Percentiles rank a stretch among this genome's conserved stretches.
These are phyloP conservation scores for Allochrocebus solatus DNA, from an alignment of 2,797 vertebrate genomes.

Conservation along the genomic window DNA sequence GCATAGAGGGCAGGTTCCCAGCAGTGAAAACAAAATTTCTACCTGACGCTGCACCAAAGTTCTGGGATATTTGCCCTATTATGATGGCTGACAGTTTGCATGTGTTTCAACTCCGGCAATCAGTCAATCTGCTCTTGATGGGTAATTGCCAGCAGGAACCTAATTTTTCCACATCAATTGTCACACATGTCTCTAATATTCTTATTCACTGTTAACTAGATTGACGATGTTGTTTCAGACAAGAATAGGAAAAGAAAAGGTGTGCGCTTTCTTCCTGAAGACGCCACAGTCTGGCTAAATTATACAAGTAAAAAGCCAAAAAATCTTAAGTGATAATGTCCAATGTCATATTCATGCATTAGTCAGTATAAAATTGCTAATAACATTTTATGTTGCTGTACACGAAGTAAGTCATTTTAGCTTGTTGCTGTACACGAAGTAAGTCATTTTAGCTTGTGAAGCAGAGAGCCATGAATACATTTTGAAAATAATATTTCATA, in stretches of 20 bases:
- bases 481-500: neutral
- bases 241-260: neutral
- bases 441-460: neutral
- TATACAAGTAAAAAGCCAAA: neutral
- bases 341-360: neutral
- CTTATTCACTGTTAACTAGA: conserved; percentile 26
- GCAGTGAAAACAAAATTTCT: conserved; percentile 49
- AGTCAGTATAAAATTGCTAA: neutral
- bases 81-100: conserved; percentile 56
- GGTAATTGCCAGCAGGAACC: conserved; percentile 66
- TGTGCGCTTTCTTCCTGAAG: neutral
- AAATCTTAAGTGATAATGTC: neutral
- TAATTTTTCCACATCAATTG: conserved; percentile 41
- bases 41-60: neutral
- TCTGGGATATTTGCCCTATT: conserved; percentile 53
- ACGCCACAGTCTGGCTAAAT: neutral
- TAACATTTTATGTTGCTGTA: neutral
- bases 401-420: neutral
- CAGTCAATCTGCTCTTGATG: conserved; percentile 49
- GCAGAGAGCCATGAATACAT: neutral
- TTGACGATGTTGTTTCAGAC: conserved; percentile 50
- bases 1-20: conserved; percentile 20
- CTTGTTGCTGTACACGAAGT: neutral
- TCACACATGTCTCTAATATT: neutral
- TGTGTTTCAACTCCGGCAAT: conserved; percentile 4